Percentiles rank a stretch among this genome's conserved stretches.
These are phyloP conservation scores for Myotis findleyi DNA, from an alignment of 2,797 vertebrate genomes.

Conservation along the genomic window DNA sequence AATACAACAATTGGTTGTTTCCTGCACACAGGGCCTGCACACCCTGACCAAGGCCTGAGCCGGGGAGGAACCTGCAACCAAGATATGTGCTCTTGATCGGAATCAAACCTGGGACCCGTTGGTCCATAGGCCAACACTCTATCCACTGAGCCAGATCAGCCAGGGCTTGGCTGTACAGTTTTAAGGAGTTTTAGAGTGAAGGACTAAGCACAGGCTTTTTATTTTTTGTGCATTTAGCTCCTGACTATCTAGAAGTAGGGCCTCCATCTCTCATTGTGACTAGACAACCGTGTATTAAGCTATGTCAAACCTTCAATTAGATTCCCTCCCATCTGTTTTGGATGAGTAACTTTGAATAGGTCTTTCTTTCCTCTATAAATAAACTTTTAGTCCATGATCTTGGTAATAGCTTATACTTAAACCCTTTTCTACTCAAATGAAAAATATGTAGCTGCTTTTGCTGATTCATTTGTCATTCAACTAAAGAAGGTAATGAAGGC, in stretches of 20 bases:
- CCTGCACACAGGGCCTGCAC: too few species aligned
- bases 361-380: conserved; percentile 31
- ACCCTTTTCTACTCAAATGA: conserved; percentile 1
- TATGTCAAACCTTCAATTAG: background rate
- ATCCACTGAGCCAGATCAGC: too few species aligned
- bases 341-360: background rate
- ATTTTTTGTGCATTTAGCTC: conserved; percentile 25
- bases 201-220: background rate
- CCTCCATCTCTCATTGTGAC: background rate
- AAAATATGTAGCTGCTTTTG: background rate
- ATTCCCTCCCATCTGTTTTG: background rate
- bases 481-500: background rate
- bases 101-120: too few species aligned
- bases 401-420: conserved; percentile 25
- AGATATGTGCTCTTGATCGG: too few species aligned
- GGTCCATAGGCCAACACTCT: too few species aligned
- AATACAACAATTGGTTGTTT: too few species aligned
- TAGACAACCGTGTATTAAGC: background rate
- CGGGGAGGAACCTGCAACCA: too few species aligned
- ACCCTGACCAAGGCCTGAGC: too few species aligned
- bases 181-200: conserved; percentile 7
- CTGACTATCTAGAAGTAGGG: background rate
- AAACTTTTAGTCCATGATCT: conserved; percentile 13
- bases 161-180: background rate
- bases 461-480: conserved; percentile 34